Evolutionary conservation across 2,797 vertebrate genomes (phyloP).

Genomic region (Perodicticus potto): DNA sequence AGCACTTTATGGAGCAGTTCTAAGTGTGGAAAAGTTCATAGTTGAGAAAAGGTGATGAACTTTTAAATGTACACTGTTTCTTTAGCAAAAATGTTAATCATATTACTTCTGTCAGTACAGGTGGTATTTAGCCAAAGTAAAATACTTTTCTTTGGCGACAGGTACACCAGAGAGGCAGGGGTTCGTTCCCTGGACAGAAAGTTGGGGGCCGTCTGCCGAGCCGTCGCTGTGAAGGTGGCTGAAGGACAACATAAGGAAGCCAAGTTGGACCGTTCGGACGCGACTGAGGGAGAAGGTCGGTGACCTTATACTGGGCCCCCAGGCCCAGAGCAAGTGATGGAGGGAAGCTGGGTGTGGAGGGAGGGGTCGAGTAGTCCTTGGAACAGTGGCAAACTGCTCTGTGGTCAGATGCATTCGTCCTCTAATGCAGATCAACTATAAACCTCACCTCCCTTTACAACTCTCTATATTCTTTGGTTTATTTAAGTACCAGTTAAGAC

Average conservation of each 20-base stretch:
- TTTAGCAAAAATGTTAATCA: neutral
- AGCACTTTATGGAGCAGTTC: neutral
- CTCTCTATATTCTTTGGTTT: too few species aligned
- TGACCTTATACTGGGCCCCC: neutral
- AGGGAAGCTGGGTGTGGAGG: neutral
- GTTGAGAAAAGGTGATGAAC: neutral
- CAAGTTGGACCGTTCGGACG: slow-evolving; percentile 86
- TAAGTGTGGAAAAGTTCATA: neutral
- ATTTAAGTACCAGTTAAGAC: too few species aligned
- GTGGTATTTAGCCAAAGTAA: neutral
- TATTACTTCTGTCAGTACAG: neutral
- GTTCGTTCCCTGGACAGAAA: slow-evolving; percentile 97
- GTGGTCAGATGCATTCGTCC: neutral
- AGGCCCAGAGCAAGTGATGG: neutral
- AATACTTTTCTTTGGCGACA: slow-evolving; percentile 71
- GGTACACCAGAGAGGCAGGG: slow-evolving; percentile 97
- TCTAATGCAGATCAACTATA: too few species aligned
- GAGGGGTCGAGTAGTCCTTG: neutral
- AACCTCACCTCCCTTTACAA: too few species aligned
- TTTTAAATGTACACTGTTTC: neutral
- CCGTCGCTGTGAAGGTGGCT: slow-evolving; percentile 97
- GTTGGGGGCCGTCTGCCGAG: slow-evolving; percentile 96
- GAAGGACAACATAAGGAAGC: slow-evolving; percentile 92
- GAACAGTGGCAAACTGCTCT: neutral
- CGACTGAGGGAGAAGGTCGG: slow-evolving; percentile 88